Percentiles rank a stretch among this genome's conserved stretches.
phyloP scores from a whole-genome alignment of 2,888 invertebrate species.

The Temnothorax unifasciatus region DNA sequence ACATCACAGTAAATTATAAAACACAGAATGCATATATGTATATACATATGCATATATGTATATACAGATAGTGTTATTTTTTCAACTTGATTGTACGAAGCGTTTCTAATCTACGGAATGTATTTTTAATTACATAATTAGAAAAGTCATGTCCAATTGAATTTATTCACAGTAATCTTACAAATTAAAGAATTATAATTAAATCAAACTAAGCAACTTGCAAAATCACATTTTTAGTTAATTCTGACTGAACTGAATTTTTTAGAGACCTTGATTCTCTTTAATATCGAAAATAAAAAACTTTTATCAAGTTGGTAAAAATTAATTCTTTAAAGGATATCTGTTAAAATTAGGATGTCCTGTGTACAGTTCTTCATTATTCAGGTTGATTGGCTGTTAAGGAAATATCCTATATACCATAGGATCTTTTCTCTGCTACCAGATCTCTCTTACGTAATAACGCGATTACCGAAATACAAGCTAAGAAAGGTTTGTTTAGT shows the following conservation, averaged over 20 bases:
- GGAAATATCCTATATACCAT: neutral
- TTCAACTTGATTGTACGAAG: neutral
- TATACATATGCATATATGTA: neutral
- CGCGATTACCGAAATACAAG: constrained; percentile 12
- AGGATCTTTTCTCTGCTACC: neutral
- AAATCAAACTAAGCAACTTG: neutral
- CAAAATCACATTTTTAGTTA: neutral
- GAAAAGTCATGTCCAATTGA: neutral
- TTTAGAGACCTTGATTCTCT: neutral
- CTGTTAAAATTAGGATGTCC: neutral
- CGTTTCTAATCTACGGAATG: neutral
- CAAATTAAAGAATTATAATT: neutral
- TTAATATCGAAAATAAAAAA: neutral
- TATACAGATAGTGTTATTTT: neutral
- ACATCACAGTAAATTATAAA: constrained; percentile 33
- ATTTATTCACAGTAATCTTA: neutral
- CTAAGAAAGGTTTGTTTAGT: constrained; percentile 27
- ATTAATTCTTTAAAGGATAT: constrained; percentile 2
- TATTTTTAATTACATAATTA: neutral
- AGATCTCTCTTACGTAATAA: constrained; percentile 1
- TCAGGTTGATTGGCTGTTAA: neutral
- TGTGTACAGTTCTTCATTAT: neutral
- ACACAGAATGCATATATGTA: neutral
- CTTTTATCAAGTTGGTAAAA: neutral
- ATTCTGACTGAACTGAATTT: neutral